Evolutionary conservation across 2,888 invertebrate genomes (phyloP).

Genomic region (Icerya purchasi): DNA sequence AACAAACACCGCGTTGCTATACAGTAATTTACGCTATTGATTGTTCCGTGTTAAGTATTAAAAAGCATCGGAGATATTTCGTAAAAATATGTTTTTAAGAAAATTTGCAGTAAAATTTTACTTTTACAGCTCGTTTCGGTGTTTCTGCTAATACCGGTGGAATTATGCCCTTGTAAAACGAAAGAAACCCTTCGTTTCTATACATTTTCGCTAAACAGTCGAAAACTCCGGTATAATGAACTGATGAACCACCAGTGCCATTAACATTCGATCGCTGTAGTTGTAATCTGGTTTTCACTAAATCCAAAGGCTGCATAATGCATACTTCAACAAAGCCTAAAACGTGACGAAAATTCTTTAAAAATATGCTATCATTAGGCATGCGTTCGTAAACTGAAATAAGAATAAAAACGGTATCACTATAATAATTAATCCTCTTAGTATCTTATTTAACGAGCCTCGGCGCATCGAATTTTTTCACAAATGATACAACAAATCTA

Average conservation of each 20-base stretch:
- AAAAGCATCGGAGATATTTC: neutral
- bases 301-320: conserved; percentile 87
- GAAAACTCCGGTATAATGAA: conserved; percentile 46
- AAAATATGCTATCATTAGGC: too few species aligned
- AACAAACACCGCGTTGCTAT: neutral
- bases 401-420: too few species aligned
- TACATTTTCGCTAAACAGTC: conserved; percentile 85
- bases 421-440: too few species aligned
- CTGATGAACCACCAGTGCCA: conserved; percentile 19
- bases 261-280: conserved; percentile 37
- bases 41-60: neutral
- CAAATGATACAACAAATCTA: too few species aligned
- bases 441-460: too few species aligned
- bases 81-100: neutral
- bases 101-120: conserved; percentile 20
- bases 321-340: conserved; percentile 75
- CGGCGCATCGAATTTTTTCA: too few species aligned
- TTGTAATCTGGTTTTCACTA: conserved; percentile 77
- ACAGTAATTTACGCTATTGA: neutral
- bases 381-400: too few species aligned
- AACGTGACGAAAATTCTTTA: too few species aligned
- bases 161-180: conserved; percentile 82
- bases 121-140: conserved; percentile 79
- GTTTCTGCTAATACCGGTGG: conserved; percentile 87
- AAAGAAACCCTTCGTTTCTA: conserved; percentile 52